A percentile compares a stretch with the other conserved stretches of the same genome.
Conservation (phyloP, 2,888 invertebrate species). For the Aradus depressus region DNA sequence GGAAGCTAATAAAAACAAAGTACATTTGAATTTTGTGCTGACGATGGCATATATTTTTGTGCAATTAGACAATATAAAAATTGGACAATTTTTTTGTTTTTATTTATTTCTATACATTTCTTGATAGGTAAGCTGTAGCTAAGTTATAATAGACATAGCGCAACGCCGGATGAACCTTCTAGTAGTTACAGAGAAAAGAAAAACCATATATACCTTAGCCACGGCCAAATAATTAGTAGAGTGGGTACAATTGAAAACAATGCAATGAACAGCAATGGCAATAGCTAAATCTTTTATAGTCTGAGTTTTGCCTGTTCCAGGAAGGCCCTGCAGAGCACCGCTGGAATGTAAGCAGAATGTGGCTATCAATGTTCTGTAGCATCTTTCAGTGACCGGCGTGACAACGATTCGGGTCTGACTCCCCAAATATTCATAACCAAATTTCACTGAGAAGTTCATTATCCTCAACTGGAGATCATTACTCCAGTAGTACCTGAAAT, state of each 20-base stretch:
- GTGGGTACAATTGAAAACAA: slow-evolving; percentile 80
- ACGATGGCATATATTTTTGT: too few relatives aligned
- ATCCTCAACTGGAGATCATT: slow-evolving; percentile 57
- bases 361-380: slow-evolving; percentile 71
- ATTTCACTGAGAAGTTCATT: slow-evolving; percentile 65
- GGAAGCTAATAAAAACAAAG: too few relatives aligned
- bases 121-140: too few relatives aligned
- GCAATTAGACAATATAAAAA: too few relatives aligned
- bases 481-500: slow-evolving; percentile 57
- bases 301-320: slow-evolving; percentile 38
- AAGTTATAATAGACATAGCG: too few relatives aligned
- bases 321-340: slow-evolving; percentile 76
- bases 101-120: too few relatives aligned
- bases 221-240: slow-evolving; percentile 76
- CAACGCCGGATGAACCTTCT: too few relatives aligned
- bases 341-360: slow-evolving; percentile 74
- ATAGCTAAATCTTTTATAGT: slow-evolving; percentile 87
- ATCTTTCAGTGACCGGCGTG: slow-evolving; percentile 63
- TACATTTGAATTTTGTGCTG: too few relatives aligned
- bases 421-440: slow-evolving; percentile 76
- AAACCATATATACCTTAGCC: slow-evolving; percentile 65
- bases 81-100: too few relatives aligned
- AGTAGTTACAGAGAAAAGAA: too few relatives aligned
- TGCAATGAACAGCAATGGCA: slow-evolving; percentile 80
- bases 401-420: slow-evolving; percentile 66